Evolutionary conservation across 2,113 vertebrate species (phyloP).

Genomic region (Asarcornis scutulata): DNA sequence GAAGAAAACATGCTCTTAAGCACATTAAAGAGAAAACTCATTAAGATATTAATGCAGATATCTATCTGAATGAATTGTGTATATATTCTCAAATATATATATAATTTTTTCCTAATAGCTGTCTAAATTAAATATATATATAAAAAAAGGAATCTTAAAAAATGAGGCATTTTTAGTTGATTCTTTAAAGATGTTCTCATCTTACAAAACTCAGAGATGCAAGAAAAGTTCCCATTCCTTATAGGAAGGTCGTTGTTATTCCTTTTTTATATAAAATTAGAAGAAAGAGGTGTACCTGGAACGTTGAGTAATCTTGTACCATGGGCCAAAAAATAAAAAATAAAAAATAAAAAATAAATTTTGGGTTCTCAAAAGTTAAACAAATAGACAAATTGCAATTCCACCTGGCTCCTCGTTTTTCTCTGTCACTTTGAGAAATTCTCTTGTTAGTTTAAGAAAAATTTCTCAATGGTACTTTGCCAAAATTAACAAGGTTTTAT

Average conservation of each 20-base stretch:
- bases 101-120: background rate
- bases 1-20: background rate
- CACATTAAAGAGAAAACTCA: background rate
- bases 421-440: background rate
- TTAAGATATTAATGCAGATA: background rate
- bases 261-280: background rate
- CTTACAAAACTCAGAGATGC: background rate
- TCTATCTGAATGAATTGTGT: background rate
- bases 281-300: background rate
- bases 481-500: background rate
- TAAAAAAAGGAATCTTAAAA: too few species aligned
- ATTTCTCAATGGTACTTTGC: background rate
- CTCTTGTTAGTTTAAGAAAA: background rate
- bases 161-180: rapidly evolving
- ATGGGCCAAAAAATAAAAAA: background rate
- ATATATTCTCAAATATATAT: background rate
- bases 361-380: background rate
- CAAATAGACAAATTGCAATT: background rate
- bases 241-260: background rate
- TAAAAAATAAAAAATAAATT: background rate
- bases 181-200: background rate
- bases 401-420: rapidly evolving
- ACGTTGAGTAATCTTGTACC: background rate
- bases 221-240: background rate
- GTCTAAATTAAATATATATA: background rate